Evolutionary conservation across 2,797 vertebrate genomes (phyloP).

Genomic region (Peromyscus eremicus): DNA sequence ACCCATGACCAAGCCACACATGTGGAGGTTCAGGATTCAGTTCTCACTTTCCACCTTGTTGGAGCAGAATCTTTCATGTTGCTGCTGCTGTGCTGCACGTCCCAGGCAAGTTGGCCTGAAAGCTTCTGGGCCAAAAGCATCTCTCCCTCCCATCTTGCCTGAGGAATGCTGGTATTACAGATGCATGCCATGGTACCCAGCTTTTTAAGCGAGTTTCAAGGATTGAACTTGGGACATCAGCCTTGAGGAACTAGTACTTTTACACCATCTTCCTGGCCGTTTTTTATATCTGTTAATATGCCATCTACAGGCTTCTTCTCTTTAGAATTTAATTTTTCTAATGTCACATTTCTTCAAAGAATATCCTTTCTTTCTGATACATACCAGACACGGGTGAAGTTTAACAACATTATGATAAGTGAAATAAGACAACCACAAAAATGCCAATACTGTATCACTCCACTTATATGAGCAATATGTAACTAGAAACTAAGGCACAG

Average conservation of each 20-base stretch:
- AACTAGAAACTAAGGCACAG: not conserved
- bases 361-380: not conserved
- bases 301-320: not conserved
- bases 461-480: not conserved
- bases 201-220: not conserved
- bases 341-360: slow-evolving; percentile 11
- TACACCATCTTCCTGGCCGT: not conserved
- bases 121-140: no score
- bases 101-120: not conserved
- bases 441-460: not conserved
- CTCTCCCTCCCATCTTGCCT: not conserved
- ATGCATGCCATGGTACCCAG: not conserved
- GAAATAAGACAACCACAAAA: not conserved
- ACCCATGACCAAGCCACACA: no score
- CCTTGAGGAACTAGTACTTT: not conserved
- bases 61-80: not conserved
- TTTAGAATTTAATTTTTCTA: slow-evolving; percentile 21
- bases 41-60: not conserved
- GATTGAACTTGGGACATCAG: not conserved
- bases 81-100: no score
- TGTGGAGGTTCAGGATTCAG: not conserved
- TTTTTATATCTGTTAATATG: not conserved
- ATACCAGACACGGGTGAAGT: not conserved
- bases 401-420: not conserved
- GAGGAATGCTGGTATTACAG: not conserved